A percentile compares a stretch with the other conserved stretches of the same genome.
phyloP scores from a whole-genome alignment of 2,888 invertebrate genomes.

The Sussaba pulchella region DNA sequence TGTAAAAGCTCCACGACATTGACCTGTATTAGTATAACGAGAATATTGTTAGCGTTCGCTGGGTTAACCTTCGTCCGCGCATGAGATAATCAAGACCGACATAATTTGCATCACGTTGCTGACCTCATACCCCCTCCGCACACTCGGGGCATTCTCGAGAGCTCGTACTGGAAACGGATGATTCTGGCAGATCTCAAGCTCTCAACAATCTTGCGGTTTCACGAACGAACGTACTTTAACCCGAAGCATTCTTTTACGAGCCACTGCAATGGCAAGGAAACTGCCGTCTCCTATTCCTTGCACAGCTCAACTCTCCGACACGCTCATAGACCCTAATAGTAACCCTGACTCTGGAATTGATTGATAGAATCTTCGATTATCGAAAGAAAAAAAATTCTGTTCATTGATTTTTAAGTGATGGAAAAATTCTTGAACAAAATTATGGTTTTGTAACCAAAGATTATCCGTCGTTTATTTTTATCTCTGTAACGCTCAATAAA shows the following conservation, averaged over 20 bases:
- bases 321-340: too few species aligned
- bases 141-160: not conserved
- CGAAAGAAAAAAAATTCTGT: too few species aligned
- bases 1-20: constrained; percentile 41
- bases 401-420: too few species aligned
- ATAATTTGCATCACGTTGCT: constrained; percentile 33
- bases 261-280: not conserved
- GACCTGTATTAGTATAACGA: constrained; percentile 29
- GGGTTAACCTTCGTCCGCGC: constrained; percentile 26
- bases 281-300: not conserved
- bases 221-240: constrained; percentile 16
- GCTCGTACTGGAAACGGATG: constrained; percentile 11
- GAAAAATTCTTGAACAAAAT: too few species aligned
- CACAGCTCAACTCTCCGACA: too few species aligned
- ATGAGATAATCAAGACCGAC: constrained; percentile 31
- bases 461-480: too few species aligned
- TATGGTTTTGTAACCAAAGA: too few species aligned
- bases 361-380: too few species aligned
- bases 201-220: constrained; percentile 23
- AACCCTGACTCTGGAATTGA: too few species aligned
- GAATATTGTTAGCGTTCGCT: constrained; percentile 18
- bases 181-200: constrained; percentile 4
- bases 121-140: constrained; percentile 10
- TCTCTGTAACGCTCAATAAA: too few species aligned
- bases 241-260: constrained; percentile 1